Evolutionary conservation across 1,140 invertebrate species (phyloP).

Genomic region (Nephotettix cincticeps): DNA sequence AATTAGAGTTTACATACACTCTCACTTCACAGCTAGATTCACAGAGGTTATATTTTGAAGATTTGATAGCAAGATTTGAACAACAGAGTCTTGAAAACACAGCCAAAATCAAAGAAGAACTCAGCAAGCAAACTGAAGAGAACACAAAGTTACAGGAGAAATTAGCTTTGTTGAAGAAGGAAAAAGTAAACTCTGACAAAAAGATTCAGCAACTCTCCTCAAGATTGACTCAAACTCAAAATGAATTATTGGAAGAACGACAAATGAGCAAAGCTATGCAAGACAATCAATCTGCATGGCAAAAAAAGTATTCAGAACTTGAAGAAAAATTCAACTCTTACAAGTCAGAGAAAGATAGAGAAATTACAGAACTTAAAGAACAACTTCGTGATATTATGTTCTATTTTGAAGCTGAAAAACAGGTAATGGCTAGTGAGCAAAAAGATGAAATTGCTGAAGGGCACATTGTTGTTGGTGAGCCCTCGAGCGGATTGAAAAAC

Average conservation of each 20-base stretch:
- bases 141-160: constrained; percentile 47
- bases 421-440: constrained; percentile 46
- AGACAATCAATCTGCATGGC: constrained; percentile 76
- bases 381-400: constrained; percentile 96
- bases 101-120: constrained; percentile 53
- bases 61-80: constrained; percentile 67
- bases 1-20: constrained; percentile 95
- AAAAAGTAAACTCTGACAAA: constrained; percentile 36
- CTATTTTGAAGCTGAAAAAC: constrained; percentile 84
- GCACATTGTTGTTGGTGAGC: constrained; percentile 60
- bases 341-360: constrained; percentile 60
- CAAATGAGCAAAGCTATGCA: constrained; percentile 73
- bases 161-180: constrained; percentile 26
- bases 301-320: constrained; percentile 63
- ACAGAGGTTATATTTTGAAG: constrained; percentile 91
- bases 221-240: constrained; percentile 59
- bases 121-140: constrained; percentile 46
- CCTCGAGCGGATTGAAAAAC: not conserved
- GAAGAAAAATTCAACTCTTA: constrained; percentile 61
- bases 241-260: constrained; percentile 75
- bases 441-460: constrained; percentile 70
- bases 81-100: constrained; percentile 52
- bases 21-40: constrained; percentile 96
- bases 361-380: constrained; percentile 82
- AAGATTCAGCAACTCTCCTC: constrained; percentile 46